phyloP scores from a whole-genome alignment of 1,140 invertebrate genomes.

The Drosophila orena region DNA sequence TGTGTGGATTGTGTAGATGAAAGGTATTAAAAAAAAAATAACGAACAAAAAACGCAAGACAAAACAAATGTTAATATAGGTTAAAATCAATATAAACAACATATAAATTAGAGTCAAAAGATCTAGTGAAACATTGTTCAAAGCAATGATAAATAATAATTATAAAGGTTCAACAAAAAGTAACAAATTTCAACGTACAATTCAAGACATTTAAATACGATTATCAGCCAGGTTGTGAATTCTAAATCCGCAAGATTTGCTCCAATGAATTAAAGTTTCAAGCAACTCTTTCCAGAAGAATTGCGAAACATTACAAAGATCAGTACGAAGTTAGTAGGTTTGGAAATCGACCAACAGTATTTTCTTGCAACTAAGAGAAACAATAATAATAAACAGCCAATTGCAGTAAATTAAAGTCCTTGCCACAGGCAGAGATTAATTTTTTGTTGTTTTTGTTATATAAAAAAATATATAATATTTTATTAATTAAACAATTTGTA shows the following conservation, averaged over 20 bases:
- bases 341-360: slow-evolving; percentile 61
- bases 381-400: slow-evolving; percentile 55
- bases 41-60: neutral
- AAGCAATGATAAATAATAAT: neutral
- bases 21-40: neutral
- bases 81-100: neutral
- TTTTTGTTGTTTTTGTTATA: slow-evolving; percentile 51
- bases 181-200: neutral
- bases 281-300: slow-evolving; percentile 8
- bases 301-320: neutral
- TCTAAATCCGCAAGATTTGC: slow-evolving; percentile 6
- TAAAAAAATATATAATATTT: slow-evolving; percentile 61
- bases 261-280: neutral
- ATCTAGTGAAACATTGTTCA: neutral
- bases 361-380: slow-evolving; percentile 70
- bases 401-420: slow-evolving; percentile 40
- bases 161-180: neutral
- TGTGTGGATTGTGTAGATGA: slow-evolving; percentile 18
- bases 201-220: slow-evolving; percentile 2
- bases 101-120: neutral
- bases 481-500: slow-evolving; percentile 61
- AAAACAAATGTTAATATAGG: slow-evolving; percentile 2
- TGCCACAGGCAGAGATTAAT: slow-evolving; percentile 51
- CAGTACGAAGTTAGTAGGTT: slow-evolving; percentile 25
- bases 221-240: neutral